Conservation (phyloP, 2,113 vertebrate species). For the Atractosteus spatula region DNA sequence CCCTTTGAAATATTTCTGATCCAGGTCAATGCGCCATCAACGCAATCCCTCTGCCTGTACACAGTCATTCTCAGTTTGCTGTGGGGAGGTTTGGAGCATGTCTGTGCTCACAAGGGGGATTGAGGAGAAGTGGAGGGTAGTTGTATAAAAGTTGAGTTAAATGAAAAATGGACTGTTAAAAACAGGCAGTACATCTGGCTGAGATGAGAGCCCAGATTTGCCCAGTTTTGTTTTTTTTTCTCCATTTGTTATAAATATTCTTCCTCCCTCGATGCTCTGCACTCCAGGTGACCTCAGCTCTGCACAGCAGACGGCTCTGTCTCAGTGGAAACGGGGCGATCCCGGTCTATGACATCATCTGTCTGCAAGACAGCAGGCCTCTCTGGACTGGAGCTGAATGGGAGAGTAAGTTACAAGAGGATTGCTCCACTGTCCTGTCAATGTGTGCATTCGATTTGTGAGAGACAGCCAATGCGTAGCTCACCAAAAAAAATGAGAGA, state of each 20-base stretch:
- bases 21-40: no score
- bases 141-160: slow-evolving; percentile 39
- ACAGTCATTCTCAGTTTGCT: no score
- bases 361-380: slow-evolving; percentile 49
- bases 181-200: slow-evolving; percentile 10
- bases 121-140: slow-evolving; percentile 27
- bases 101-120: no score
- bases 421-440: neutral
- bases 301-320: slow-evolving; percentile 45
- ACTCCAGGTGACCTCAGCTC: slow-evolving; percentile 54
- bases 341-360: slow-evolving; percentile 41
- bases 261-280: slow-evolving; percentile 8
- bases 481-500: no score
- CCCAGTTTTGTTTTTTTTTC: slow-evolving; percentile 28
- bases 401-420: neutral
- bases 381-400: slow-evolving; percentile 45
- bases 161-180: slow-evolving; percentile 40
- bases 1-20: no score
- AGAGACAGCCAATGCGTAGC: no score
- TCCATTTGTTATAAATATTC: slow-evolving; percentile 36
- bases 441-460: neutral
- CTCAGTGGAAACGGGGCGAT: slow-evolving; percentile 46
- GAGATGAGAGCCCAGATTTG: slow-evolving; percentile 29
- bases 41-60: no score
- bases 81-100: no score